Evolutionary conservation across 1,140 invertebrate species (phyloP), one percentile per base, ranked within the genome.

Genomic region (Zaprionus inermis): DNA sequence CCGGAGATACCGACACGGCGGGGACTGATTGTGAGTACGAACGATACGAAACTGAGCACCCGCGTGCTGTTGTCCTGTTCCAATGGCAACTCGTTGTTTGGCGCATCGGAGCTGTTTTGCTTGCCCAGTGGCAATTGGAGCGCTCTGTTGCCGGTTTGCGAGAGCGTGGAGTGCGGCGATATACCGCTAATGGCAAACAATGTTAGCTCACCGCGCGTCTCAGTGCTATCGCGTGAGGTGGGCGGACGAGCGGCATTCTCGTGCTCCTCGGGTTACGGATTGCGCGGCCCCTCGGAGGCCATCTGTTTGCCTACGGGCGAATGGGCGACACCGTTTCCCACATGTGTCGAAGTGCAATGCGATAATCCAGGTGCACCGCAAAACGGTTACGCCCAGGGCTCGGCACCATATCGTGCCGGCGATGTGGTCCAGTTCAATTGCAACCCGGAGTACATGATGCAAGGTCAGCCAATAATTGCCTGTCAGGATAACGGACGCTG

Each of bases 401-500:
- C 93, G 63, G 94, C 94, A 51, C 95, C 95, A 14, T 97, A 96
- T 92, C 94, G 96, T 82, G 96, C 96, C 20, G 96, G 97, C 14
- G 96, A 97, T 91, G 94, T 97, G 20, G 94, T 97, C 16, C 96
- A 97, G 89, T 97, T 97, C 93, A 96, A 96, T 91, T 98, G 97
- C 93, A 95, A 97, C 92, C 95, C 96, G 49, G 96, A 97, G 65
- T 97, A 95, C 92, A 97, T 97, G 94, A 95, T 98, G 93, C 96
- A 97, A 91, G 97, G 97, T 3, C 94, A 96, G 81, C 95, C 96
- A 11, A 96, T 97, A 73, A 94, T 97, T 41, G 95, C 96, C 12
- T 98, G 97, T 93, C 96, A 97, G 93, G 97, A 98, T 91, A 97
- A 95, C 92, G 97, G 97, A 20, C 93, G 96, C 59, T 98, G 97